phyloP scores from a whole-genome alignment of 2,797 vertebrate species.

The Echiichthys vipera region DNA sequence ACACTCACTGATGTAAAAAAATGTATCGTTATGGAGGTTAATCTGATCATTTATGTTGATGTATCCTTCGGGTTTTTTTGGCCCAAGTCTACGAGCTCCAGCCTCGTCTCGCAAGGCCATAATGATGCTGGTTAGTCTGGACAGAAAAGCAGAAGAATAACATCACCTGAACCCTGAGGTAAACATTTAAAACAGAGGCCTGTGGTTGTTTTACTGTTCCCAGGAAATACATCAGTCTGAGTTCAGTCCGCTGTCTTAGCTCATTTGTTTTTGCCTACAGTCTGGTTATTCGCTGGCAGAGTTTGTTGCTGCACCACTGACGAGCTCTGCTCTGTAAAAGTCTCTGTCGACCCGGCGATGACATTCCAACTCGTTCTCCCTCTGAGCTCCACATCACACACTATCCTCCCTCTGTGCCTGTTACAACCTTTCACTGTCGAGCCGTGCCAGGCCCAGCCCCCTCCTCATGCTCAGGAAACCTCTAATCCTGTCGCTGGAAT shows the following conservation, averaged over 20 bases:
- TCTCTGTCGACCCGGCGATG: constrained; percentile 34
- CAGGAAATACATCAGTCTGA: constrained; percentile 51
- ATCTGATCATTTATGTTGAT: not conserved
- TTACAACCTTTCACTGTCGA: constrained; percentile 43
- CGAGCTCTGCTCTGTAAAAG: constrained; percentile 44
- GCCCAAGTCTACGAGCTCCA: not conserved
- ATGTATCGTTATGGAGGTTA: not conserved
- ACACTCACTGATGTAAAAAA: not conserved
- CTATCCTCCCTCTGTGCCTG: constrained; percentile 63
- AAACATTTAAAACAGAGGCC: constrained; percentile 30
- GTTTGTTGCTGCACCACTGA: constrained; percentile 44
- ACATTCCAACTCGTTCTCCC: constrained; percentile 51
- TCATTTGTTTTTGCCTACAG: constrained; percentile 60
- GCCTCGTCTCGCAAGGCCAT: not conserved
- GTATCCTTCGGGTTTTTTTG: not conserved
- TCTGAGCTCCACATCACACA: constrained; percentile 51
- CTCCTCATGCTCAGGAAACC: constrained; percentile 57
- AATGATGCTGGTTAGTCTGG: constrained; percentile 21
- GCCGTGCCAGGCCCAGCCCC: constrained; percentile 39
- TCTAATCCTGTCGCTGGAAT: constrained; percentile 66
- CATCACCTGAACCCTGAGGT: constrained; percentile 41
- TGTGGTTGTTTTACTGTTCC: constrained; percentile 46
- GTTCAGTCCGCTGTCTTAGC: constrained; percentile 55
- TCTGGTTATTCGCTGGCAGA: constrained; percentile 60
- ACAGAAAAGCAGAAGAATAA: constrained; percentile 37